Evolutionary conservation across 2,113 vertebrate species (phyloP).

Genomic region (Xiphorhynchus elegans): DNA sequence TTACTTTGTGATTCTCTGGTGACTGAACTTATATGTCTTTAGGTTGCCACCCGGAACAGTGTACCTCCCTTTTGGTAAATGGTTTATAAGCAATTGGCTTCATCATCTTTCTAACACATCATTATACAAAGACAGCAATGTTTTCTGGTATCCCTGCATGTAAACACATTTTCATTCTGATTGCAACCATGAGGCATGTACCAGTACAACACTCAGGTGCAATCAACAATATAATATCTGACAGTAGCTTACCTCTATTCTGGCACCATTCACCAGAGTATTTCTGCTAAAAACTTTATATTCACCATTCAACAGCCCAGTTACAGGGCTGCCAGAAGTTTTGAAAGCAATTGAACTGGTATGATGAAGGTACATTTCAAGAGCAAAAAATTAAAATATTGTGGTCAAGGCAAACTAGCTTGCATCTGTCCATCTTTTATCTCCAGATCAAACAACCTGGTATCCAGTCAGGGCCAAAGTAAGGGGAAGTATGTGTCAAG

Average conservation of each 20-base stretch:
- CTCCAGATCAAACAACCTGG: background rate
- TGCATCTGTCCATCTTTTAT: background rate
- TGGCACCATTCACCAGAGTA: background rate
- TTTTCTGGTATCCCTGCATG: background rate
- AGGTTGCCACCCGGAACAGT: background rate
- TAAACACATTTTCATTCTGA: background rate
- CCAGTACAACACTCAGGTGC: background rate
- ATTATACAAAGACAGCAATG: background rate
- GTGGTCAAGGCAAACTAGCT: background rate
- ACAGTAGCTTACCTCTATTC: background rate
- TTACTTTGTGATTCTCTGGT: background rate
- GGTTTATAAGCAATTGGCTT: background rate
- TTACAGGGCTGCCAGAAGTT: background rate
- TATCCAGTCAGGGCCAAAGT: background rate
- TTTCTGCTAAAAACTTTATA: background rate
- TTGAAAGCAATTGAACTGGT: background rate
- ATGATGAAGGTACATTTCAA: background rate
- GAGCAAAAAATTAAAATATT: background rate
- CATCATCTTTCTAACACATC: background rate
- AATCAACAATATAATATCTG: background rate
- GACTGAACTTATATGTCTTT: background rate
- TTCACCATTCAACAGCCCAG: background rate
- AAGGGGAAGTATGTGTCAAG: background rate
- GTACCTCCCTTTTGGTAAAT: background rate
- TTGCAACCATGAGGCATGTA: background rate